A percentile compares a stretch with the other conserved stretches of the same genome.
Evolutionary conservation across 2,797 vertebrate species (phyloP).

Genomic region (Girardinus metallicus): DNA sequence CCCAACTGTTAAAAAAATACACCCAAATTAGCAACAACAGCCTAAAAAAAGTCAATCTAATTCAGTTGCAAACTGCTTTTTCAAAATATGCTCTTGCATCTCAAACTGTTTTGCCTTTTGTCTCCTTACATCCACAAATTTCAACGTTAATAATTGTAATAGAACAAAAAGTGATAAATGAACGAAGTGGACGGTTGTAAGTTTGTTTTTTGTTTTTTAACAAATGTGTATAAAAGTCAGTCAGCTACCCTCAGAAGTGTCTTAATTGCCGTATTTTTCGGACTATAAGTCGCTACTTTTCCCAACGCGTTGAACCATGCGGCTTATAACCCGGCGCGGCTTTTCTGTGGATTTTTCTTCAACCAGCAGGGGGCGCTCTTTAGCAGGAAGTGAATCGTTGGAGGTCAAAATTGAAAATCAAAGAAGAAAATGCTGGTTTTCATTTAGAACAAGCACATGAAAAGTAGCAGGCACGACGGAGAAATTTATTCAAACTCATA

Average conservation of each 20-base stretch:
- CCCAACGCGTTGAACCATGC: too few species aligned
- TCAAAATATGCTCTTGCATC: not conserved
- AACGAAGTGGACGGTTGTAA: not conserved
- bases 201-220: not conserved
- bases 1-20: slow-evolving; percentile 3
- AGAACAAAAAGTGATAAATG: not conserved
- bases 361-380: too few species aligned
- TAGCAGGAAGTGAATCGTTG: too few species aligned
- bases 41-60: not conserved
- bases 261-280: not conserved
- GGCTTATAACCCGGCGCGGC: too few species aligned
- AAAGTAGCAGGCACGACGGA: too few species aligned
- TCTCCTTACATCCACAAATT: not conserved
- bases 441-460: too few species aligned
- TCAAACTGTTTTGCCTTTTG: not conserved
- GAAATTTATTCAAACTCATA: too few species aligned
- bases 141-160: not conserved
- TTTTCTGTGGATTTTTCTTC: too few species aligned
- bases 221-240: not conserved
- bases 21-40: not conserved
- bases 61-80: not conserved
- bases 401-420: too few species aligned
- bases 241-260: not conserved
- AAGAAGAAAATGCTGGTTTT: too few species aligned
- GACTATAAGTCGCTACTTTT: too few species aligned